Evolutionary conservation across 1,140 invertebrate species (phyloP).

Genomic region (Orchestia grillus): DNA sequence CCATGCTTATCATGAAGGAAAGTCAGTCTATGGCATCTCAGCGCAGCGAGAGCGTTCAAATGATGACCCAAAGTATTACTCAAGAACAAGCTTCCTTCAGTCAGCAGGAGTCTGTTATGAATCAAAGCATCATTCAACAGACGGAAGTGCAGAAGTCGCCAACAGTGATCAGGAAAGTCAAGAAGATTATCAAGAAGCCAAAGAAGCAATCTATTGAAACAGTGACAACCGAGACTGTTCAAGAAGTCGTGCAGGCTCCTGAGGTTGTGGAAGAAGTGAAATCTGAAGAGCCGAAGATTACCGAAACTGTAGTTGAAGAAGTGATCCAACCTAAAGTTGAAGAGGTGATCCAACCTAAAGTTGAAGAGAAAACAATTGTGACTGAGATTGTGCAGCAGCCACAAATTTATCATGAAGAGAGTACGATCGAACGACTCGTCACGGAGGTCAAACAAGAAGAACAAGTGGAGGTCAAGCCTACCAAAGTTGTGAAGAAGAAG

Average conservation of each 20-base stretch:
- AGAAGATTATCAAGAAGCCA: slow-evolving; percentile 54
- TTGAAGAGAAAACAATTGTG: slow-evolving; percentile 46
- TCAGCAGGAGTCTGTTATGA: slow-evolving; percentile 24
- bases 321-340: slow-evolving; percentile 47
- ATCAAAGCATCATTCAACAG: slow-evolving; percentile 33
- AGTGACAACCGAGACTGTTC: neutral
- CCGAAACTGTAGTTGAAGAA: slow-evolving; percentile 49
- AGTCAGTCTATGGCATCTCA: neutral
- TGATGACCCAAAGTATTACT: neutral
- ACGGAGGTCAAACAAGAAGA: neutral
- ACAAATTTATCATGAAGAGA: slow-evolving; percentile 62
- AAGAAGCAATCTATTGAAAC: slow-evolving; percentile 46
- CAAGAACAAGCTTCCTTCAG: slow-evolving; percentile 27
- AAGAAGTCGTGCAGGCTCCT: slow-evolving; percentile 56
- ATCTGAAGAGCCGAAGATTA: slow-evolving; percentile 57
- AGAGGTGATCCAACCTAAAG: slow-evolving; percentile 37
- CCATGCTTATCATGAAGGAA: slow-evolving; percentile 16
- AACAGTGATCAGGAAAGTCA: slow-evolving; percentile 37
- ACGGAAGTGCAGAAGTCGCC: slow-evolving; percentile 15
- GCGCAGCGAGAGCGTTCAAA: neutral
- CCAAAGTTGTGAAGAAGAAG: slow-evolving; percentile 53
- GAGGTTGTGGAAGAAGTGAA: slow-evolving; percentile 60
- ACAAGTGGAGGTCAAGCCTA: slow-evolving; percentile 59
- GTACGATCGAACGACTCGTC: neutral
- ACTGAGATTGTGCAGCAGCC: slow-evolving; percentile 50